Base-by-base conservation (phyloP, 2,113 vertebrate genomes). In the Ifrita kowaldi region DNA sequence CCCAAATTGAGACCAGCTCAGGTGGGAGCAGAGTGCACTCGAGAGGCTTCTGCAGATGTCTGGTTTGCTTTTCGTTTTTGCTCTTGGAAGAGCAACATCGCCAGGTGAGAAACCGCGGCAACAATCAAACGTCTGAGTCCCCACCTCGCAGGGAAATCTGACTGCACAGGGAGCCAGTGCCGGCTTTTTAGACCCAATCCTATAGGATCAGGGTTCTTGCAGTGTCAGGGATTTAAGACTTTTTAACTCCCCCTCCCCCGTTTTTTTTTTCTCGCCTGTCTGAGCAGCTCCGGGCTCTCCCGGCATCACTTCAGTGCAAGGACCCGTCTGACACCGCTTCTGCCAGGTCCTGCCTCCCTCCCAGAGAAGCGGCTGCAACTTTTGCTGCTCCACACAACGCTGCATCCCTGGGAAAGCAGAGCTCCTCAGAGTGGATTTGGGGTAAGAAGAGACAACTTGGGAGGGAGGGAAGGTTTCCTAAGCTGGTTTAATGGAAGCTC, bases 191-290 rank as follows among this genome's bases (percentile, higher is more conserved):
- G 87, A 41, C 44, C 74, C 82, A 11, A 75, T 84, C 93, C 95
- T 37, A 80, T 85, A 76, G 94, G 96, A 92, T 64, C 94, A 90
- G 96, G 89, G 68, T 91, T 97, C 95, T 95, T 97, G 98, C 98
- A 96, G 97, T 95, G 98, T 96, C 96, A 98, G 98, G 96, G 93
- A 90, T 98, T 98, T 98, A 41, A 88, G 95, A 97, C 57, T 91
- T 91, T 95, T 93, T 84, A 95, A 84, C 87, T 81, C 81, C 85
- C 78, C 87, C 77, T 47, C 59, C 74, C 52, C 50, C 49, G 22
- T 16, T 42, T 56, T 12, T 20, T 20, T 50, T 18, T 1, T 41
- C 37, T 50, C 28, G 62, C 44, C 78, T 13, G 74, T 85, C 68
- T 75, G 96, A 91, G 19, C 95, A 95, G 97, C 91, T 95, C 96